phyloP scores from a whole-genome alignment of 1,140 invertebrate species.

The Cardiocondyla obscurior region DNA sequence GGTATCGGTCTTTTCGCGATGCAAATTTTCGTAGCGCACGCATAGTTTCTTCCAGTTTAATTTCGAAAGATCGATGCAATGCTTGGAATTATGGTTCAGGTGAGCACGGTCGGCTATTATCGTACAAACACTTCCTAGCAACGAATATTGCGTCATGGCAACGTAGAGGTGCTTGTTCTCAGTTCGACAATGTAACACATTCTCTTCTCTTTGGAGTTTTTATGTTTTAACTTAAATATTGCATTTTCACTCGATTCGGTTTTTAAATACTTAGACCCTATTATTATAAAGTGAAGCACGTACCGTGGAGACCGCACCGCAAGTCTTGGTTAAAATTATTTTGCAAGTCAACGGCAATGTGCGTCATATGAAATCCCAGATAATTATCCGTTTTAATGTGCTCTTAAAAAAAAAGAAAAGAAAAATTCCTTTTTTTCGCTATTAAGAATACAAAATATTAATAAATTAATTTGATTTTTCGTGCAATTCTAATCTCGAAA shows the following conservation, averaged over 20 bases:
- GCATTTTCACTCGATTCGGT: neutral
- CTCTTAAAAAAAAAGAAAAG: neutral
- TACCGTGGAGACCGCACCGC: neutral
- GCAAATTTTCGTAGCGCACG: neutral
- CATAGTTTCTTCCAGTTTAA: neutral
- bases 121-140: constrained; percentile 77
- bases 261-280: neutral
- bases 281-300: neutral
- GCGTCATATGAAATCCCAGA: neutral
- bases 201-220: neutral
- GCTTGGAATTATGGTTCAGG: neutral
- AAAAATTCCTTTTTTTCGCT: neutral
- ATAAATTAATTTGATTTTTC: neutral
- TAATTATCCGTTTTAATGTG: neutral
- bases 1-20: neutral
- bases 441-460: neutral
- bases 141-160: constrained; percentile 71
- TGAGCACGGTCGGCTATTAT: constrained; percentile 46
- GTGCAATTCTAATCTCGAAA: neutral
- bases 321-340: neutral
- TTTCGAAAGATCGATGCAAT: neutral
- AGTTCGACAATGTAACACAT: neutral
- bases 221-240: neutral
- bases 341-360: neutral
- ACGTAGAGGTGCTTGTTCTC: constrained; percentile 17